A percentile compares a stretch with the other conserved stretches of the same genome.
Evolutionary conservation across 2,797 vertebrate genomes (phyloP).

Genomic region (Alfaro cultratus): DNA sequence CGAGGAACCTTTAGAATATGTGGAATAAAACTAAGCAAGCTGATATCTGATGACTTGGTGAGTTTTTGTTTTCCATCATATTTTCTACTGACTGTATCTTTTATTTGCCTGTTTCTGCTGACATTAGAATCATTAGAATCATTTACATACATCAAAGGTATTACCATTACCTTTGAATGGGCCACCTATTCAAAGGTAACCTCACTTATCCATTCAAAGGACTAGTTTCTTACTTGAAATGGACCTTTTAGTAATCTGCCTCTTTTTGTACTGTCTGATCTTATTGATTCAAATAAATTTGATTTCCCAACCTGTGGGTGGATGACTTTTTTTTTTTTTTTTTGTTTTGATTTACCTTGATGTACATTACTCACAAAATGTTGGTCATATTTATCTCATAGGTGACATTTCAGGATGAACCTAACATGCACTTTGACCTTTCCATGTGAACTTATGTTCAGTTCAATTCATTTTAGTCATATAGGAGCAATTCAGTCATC

Average conservation of each 20-base stretch:
- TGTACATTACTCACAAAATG: background rate
- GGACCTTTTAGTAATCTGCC: conserved; percentile 59
- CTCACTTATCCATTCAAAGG: conserved; percentile 50
- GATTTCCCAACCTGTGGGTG: conserved; percentile 50
- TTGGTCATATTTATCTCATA: background rate
- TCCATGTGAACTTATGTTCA: background rate
- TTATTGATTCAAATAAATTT: conserved; percentile 68
- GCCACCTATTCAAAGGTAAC: conserved; percentile 28
- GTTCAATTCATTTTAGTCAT: no score
- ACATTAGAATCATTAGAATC: conserved; percentile 4
- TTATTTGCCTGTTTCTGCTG: conserved; percentile 8
- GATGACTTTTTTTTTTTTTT: background rate
- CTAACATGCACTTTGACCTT: background rate
- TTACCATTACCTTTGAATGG: no score
- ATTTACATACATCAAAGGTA: conserved; percentile 15
- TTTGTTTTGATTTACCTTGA: background rate
- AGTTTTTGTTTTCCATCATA: background rate
- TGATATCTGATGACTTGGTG: background rate
- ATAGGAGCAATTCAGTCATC: no score
- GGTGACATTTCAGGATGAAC: background rate
- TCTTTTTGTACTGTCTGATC: conserved; percentile 69
- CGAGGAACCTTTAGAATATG: background rate
- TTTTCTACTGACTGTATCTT: background rate
- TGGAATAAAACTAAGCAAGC: background rate
- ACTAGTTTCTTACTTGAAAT: conserved; percentile 74